phyloP scores from a whole-genome alignment of 2,797 vertebrate genomes.

The Tokudaia muenninki region DNA sequence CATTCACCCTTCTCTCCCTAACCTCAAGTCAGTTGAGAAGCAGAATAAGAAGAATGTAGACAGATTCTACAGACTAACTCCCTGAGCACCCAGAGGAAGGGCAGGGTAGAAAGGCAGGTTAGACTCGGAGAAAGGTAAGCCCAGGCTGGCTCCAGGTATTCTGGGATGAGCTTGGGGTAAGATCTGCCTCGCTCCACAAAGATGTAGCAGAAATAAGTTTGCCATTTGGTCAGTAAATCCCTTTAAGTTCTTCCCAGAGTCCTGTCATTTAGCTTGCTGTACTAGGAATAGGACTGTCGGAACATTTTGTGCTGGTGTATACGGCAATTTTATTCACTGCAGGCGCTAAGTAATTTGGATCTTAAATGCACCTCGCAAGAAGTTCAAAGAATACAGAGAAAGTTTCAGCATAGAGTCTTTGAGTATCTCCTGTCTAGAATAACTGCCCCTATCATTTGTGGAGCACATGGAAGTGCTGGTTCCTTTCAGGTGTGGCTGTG shows the following conservation, averaged over 20 bases:
- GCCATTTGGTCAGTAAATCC: conserved; percentile 67
- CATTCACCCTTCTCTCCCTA: background rate
- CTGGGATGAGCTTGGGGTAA: background rate
- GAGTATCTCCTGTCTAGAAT: conserved; percentile 18
- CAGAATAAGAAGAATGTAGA: background rate
- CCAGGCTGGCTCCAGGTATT: background rate
- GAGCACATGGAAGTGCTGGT: background rate
- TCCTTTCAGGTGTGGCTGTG: background rate
- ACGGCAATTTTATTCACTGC: conserved; percentile 71
- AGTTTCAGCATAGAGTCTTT: conserved; percentile 11
- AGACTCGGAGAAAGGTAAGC: conserved; percentile 55
- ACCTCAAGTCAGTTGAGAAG: background rate
- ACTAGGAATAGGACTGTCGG: conserved; percentile 57
- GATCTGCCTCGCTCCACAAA: conserved; percentile 34
- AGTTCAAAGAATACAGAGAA: conserved; percentile 52
- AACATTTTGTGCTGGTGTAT: conserved; percentile 54
- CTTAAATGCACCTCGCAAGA: conserved; percentile 33
- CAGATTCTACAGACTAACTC: conserved; percentile 41
- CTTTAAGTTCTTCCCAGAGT: conserved; percentile 60
- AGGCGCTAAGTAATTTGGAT: conserved; percentile 52
- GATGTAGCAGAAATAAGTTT: conserved; percentile 59
- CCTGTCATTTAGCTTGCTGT: conserved; percentile 63
- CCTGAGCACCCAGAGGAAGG: background rate
- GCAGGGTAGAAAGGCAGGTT: background rate
- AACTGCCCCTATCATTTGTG: conserved; percentile 25